Evolutionary conservation across 2,113 vertebrate species (phyloP).

Genomic region (Mesocricetus auratus): DNA sequence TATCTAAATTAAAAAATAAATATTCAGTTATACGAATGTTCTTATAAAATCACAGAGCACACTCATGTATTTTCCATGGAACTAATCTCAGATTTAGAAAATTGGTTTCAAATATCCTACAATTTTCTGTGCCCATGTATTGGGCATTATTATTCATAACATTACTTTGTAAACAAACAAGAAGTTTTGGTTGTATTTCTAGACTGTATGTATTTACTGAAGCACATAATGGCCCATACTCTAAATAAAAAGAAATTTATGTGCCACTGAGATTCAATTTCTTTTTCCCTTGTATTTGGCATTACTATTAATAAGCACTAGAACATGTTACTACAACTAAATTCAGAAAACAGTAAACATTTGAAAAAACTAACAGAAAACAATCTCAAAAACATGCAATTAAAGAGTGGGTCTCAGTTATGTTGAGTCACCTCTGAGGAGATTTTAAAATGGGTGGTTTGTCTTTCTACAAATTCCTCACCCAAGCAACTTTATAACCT

Average conservation of each 20-base stretch:
- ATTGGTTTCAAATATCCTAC: constrained; percentile 18
- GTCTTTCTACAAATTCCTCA: neutral
- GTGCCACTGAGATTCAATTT: constrained; percentile 66
- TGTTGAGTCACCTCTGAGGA: neutral
- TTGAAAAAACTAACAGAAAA: neutral
- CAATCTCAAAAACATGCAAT: neutral
- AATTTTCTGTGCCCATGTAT: constrained; percentile 49
- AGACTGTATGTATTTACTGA: constrained; percentile 36
- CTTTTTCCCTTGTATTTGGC: constrained; percentile 52
- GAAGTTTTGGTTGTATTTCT: constrained; percentile 3
- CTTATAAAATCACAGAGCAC: constrained; percentile 32
- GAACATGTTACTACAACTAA: constrained; percentile 25
- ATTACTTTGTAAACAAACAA: constrained; percentile 20
- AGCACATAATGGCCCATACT: constrained; percentile 65
- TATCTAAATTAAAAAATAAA: constrained; percentile 19
- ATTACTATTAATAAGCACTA: constrained; percentile 43
- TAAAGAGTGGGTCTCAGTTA: neutral
- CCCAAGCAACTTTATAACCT: neutral
- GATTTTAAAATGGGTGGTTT: neutral
- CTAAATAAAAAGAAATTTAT: constrained; percentile 48
- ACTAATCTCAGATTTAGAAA: constrained; percentile 54
- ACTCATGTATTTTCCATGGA: constrained; percentile 9
- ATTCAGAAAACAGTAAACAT: neutral
- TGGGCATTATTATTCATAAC: neutral
- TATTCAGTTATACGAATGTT: neutral